These are phyloP conservation scores for Loripinus fragilis DNA, from an alignment of 2,888 invertebrate species.

Conservation along the genomic window DNA sequence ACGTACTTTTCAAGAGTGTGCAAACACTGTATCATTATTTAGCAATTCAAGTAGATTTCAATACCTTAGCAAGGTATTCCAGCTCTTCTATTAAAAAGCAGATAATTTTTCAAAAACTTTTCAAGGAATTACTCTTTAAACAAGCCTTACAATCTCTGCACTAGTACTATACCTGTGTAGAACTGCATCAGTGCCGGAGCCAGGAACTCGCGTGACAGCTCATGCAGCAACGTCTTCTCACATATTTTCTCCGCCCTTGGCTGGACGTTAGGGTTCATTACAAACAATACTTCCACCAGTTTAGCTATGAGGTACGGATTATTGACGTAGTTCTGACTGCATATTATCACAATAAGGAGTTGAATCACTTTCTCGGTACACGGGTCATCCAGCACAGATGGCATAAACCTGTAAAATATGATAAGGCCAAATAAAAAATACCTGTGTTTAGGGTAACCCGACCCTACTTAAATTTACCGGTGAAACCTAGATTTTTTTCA, in stretches of 20 bases:
- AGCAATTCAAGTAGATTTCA: too few relatives aligned
- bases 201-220: constrained; percentile 91
- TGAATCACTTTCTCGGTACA: constrained; percentile 87
- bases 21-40: too few relatives aligned
- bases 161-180: constrained; percentile 88
- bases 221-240: constrained; percentile 93
- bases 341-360: constrained; percentile 94
- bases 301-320: constrained; percentile 99
- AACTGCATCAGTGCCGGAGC: constrained; percentile 98
- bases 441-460: too few relatives aligned
- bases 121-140: too few relatives aligned
- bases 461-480: too few relatives aligned
- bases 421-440: too few relatives aligned
- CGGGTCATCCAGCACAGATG: constrained; percentile 72
- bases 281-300: constrained; percentile 92
- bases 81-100: too few relatives aligned
- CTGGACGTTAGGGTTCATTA: constrained; percentile 85
- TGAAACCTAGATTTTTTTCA: too few relatives aligned
- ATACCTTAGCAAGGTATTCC: too few relatives aligned
- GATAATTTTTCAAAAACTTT: too few relatives aligned
- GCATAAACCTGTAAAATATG: constrained; percentile 66
- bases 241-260: constrained; percentile 85
- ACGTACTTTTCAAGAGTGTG: too few relatives aligned
- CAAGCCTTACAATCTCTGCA: too few relatives aligned
- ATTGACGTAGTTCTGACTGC: constrained; percentile 95